phyloP scores from a whole-genome alignment of 2,797 vertebrate species.

The Gallinago nigripennis region DNA sequence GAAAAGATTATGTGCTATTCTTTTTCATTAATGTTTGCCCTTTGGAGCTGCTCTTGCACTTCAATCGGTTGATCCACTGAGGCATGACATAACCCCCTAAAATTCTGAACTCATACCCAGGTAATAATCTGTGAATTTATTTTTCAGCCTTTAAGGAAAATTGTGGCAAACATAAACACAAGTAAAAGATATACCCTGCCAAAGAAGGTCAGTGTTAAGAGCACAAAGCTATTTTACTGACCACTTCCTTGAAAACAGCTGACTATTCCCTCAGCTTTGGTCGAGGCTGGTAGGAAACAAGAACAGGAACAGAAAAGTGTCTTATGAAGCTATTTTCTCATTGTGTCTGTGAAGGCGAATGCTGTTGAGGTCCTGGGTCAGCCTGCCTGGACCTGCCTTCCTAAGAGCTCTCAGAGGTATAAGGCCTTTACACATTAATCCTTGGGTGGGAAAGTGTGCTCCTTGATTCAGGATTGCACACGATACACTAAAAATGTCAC shows the following conservation, averaged over 20 bases:
- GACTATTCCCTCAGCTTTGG: background rate
- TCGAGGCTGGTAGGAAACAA: background rate
- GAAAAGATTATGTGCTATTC: background rate
- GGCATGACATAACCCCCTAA: background rate
- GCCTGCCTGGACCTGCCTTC: background rate
- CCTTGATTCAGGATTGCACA: background rate
- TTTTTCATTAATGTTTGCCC: background rate
- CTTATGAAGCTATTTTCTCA: background rate
- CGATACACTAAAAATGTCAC: background rate
- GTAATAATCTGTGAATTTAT: background rate
- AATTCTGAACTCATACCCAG: background rate
- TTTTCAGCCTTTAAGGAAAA: background rate
- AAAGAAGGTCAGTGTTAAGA: background rate
- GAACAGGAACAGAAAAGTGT: background rate
- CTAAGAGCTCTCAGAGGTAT: background rate
- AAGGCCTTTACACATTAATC: background rate
- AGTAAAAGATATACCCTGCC: background rate
- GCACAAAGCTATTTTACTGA: background rate
- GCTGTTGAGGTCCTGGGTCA: background rate
- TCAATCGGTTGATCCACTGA: background rate
- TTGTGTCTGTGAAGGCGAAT: background rate
- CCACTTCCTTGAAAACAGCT: background rate
- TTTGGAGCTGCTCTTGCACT: background rate
- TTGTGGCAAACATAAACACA: background rate
- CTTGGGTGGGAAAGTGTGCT: background rate